phyloP scores from a whole-genome alignment of 2,888 invertebrate species.

The Sinopyrophorus schimmeli region DNA sequence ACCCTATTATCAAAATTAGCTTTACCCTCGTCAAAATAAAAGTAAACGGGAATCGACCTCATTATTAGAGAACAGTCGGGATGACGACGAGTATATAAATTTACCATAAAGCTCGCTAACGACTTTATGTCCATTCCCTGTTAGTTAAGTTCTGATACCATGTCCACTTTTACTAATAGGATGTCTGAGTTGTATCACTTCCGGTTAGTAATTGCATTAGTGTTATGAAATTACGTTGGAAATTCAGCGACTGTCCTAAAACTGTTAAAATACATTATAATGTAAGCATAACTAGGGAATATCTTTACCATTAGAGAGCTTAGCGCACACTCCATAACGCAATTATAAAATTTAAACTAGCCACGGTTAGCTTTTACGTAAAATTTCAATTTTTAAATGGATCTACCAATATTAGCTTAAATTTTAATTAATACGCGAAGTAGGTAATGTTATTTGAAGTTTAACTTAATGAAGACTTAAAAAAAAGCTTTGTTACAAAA shows the following conservation, averaged over 20 bases:
- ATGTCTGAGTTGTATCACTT: conserved; percentile 25
- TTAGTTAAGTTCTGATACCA: conserved; percentile 23
- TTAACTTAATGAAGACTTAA: too few relatives aligned
- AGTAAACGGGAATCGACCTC: conserved; percentile 12
- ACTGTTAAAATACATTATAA: conserved; percentile 16
- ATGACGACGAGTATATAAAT: conserved; percentile 20
- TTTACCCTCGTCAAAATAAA: conserved; percentile 20
- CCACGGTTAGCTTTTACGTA: not conserved
- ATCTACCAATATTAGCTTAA: too few relatives aligned
- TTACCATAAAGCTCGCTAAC: conserved; percentile 24
- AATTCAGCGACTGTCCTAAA: conserved; percentile 14
- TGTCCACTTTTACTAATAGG: conserved; percentile 25
- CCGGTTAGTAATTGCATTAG: conserved; percentile 24
- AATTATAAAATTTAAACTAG: not conserved
- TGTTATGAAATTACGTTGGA: conserved; percentile 17
- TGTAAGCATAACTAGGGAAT: not conserved
- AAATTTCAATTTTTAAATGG: not conserved
- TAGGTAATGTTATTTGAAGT: too few relatives aligned
- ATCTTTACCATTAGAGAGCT: not conserved
- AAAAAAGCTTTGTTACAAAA: too few relatives aligned
- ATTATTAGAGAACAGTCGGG: conserved; percentile 13
- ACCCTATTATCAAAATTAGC: conserved; percentile 10
- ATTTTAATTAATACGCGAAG: too few relatives aligned
- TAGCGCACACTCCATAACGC: not conserved
- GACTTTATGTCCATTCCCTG: conserved; percentile 25